A percentile compares a stretch with the other conserved stretches of the same genome.
phyloP scores from a whole-genome alignment of 2,888 invertebrate species.

The Diarsia mendica region DNA sequence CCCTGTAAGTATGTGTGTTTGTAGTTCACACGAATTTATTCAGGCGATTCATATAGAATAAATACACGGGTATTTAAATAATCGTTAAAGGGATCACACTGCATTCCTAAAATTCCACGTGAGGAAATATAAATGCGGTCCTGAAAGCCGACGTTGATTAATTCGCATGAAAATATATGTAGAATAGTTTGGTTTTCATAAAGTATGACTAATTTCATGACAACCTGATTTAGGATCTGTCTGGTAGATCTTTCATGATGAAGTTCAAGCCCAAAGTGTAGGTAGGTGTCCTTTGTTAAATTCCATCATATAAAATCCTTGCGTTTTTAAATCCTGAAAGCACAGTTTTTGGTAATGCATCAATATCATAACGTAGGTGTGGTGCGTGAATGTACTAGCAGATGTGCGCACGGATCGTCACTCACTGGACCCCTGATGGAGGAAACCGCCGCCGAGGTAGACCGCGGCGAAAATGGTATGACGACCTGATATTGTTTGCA shows the following conservation, averaged over 20 bases:
- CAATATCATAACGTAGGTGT: background rate
- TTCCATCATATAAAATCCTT: background rate
- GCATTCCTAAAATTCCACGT: conserved; percentile 47
- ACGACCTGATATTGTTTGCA: too few species aligned
- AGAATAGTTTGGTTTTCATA: conserved; percentile 45
- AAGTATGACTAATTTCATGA: conserved; percentile 36
- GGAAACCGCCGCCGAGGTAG: too few species aligned
- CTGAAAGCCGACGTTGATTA: conserved; percentile 56
- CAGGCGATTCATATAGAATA: conserved; percentile 41
- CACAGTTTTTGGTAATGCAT: too few species aligned
- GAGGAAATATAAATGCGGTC: conserved; percentile 47
- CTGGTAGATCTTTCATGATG: conserved; percentile 3
- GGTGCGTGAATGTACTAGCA: too few species aligned
- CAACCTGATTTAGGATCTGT: conserved; percentile 17
- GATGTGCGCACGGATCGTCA: too few species aligned
- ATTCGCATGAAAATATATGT: conserved; percentile 54
- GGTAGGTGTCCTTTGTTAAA: background rate
- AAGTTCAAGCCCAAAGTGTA: background rate
- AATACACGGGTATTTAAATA: conserved; percentile 51
- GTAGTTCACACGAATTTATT: conserved; percentile 34
- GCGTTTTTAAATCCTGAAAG: background rate
- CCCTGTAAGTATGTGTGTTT: conserved; percentile 35
- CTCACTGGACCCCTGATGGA: too few species aligned
- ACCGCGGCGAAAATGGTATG: too few species aligned
- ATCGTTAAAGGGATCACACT: conserved; percentile 49